Base-by-base conservation (phyloP, 2,797 vertebrate species). In the Nothura maculosa region DNA sequence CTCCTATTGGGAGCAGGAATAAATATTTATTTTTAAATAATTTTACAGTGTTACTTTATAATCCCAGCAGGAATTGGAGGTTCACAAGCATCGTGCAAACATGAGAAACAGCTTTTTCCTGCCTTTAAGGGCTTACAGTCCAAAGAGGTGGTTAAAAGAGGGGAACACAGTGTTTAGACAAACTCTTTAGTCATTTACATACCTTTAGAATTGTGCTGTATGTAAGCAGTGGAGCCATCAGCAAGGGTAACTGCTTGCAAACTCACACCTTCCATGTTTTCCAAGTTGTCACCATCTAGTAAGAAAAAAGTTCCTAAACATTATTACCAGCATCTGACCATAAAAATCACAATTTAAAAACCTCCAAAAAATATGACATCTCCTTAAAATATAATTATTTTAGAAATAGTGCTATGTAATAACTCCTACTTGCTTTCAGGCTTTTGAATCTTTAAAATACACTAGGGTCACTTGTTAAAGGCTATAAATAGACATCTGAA, bases 181-280 rank as follows among this genome's bases (percentile, higher is more conserved):
- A 52, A 68, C n/a, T n/a, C 24, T 34, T 68, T 16, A 45, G 36
- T 10, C 9, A 50, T 61, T 32, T 28, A 73, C 94, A 12, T 97
- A 99, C 98, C 98, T 98, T 99, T 99, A 93, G 99, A 98, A 72
- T 98, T 99, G 79, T 99, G 99, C 55, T 99, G 99, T 96, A 99
- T 99, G 80, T 99, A 99, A 27, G 99, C 99, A 6, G 99, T 99
- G 91, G 99, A 99, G 40, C 99, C 99, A 94, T 99, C 99, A n/a
- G 98, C 98, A 30, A 99, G 98, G 10, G 99, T 99, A 62, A 99
- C 99, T 27, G 99, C 99, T 97, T 99, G 99, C 89, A 99, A 97
- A 97, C 99, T 99, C 87, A 99, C 99, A 54, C 99, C 98, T 97
- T 99, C 99, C 98, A 99, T 99, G 92, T 97, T 98, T 84, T 99